These are phyloP conservation scores for Elgaria multicarinata DNA, from an alignment of 2,113 vertebrate genomes.

Conservation along the genomic window DNA sequence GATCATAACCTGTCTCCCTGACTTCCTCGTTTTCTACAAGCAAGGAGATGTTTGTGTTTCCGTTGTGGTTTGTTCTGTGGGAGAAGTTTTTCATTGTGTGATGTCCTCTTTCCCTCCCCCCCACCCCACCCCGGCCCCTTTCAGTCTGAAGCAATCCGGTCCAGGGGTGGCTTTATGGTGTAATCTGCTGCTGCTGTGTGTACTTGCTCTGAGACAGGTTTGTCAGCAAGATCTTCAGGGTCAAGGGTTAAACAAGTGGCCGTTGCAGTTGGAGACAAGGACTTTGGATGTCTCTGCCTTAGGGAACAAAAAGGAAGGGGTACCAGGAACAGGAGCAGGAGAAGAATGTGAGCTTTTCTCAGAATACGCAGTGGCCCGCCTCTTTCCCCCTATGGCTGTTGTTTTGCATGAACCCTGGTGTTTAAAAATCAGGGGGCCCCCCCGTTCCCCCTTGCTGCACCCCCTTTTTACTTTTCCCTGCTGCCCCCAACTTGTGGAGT, in stretches of 20 bases:
- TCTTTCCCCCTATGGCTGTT: not conserved
- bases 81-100: too few relatives aligned
- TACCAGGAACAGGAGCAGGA: not conserved
- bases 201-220: too few relatives aligned
- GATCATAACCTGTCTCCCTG: too few relatives aligned
- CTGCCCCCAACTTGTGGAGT: too few relatives aligned
- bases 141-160: not conserved
- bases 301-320: not conserved
- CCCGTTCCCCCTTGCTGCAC: too few relatives aligned
- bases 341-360: not conserved
- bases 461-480: too few relatives aligned
- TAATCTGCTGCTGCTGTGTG: not conserved
- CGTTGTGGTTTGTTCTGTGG: too few relatives aligned
- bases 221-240: not conserved
- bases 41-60: not conserved
- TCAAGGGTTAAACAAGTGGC: not conserved
- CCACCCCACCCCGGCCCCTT: too few relatives aligned
- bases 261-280: not conserved
- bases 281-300: not conserved
- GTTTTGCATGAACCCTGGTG: not conserved
- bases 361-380: not conserved
- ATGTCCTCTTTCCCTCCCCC: too few relatives aligned
- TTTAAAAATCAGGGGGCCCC: too few relatives aligned
- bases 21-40: not conserved
- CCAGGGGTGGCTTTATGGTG: not conserved